Evolutionary conservation across 2,797 vertebrate species (phyloP), one percentile per base, ranked within the genome.

Genomic region (Antennarius maculatus): DNA sequence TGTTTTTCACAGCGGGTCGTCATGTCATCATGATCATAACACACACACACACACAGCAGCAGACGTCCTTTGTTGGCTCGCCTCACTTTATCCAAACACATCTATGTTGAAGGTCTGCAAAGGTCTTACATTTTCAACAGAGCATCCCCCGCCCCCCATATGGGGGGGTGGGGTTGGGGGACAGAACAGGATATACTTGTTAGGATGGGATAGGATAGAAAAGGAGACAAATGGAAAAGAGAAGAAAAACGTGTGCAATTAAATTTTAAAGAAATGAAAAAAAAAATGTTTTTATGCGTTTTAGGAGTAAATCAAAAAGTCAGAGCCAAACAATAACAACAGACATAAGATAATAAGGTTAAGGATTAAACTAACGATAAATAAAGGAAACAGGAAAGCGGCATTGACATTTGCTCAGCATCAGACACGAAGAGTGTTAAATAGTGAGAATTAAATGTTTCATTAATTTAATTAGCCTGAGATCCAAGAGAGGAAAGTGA

Each of bases 21-120:
- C 80, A 86, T 82, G 81, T 85, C 80, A 76, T 70, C 71, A 61
- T 69, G 73, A 85, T 84, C 74, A 79, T 55, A 71, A 61, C 53
- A 10, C 37, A 39, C 0, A 10, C 37, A 39, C 0, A 41, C 74
- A 66, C 69, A 79, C 63, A 69, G 54, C 58, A 18, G 67, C 18
- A 45, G 63, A 59, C 53, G 23, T 69, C 64, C 64, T 84, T 77
- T 74, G 52, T 77, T 39, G 72, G 54, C n/a, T 69, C 66, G 73
- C 65, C 81, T 80, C 63, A 59, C 58, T 66, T 63, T 34, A 61
- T 67, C 62, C 70, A 79, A 79, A 80, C 80, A 71, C 52, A 67
- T 61, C 75, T 45, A 42, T 29, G 54, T 48, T 72, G 69, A 84
- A 73, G 56, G 43, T 37, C 46, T 61, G 54, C 34, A 76, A 72